Evolutionary conservation across 2,888 invertebrate genomes (phyloP).

Genomic region (Lepidocyrtinus sp.): DNA sequence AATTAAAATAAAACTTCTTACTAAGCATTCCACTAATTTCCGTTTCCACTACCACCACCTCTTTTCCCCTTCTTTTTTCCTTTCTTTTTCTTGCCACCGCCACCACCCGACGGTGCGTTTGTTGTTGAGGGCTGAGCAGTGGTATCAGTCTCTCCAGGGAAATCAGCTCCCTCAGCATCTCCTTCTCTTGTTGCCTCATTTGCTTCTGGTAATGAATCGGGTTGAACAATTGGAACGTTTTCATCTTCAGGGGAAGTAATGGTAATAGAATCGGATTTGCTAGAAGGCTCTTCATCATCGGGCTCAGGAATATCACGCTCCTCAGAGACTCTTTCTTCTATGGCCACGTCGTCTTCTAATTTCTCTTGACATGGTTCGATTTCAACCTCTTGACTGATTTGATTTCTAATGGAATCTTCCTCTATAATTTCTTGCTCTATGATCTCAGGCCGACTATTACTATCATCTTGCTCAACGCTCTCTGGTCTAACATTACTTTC

Average conservation of each 20-base stretch:
- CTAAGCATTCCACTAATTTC: constrained; percentile 45
- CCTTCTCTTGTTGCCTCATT: constrained; percentile 58
- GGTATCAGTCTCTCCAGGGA: constrained; percentile 74
- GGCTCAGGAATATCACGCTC: constrained; percentile 24
- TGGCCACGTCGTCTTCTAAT: neutral
- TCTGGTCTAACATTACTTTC: constrained; percentile 22
- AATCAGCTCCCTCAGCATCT: constrained; percentile 75
- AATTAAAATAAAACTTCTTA: constrained; percentile 47
- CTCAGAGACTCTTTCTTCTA: no score
- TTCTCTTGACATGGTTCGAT: no score
- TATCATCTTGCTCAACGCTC: constrained; percentile 17
- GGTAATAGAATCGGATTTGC: constrained; percentile 48
- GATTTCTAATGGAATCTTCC: no score
- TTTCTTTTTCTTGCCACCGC: constrained; percentile 75
- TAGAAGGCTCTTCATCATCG: constrained; percentile 48
- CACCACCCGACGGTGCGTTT: constrained; percentile 74
- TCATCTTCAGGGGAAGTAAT: constrained; percentile 50
- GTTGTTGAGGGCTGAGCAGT: constrained; percentile 74
- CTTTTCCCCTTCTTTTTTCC: constrained; percentile 74
- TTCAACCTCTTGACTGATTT: neutral
- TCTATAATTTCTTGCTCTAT: no score
- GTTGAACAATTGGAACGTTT: neutral
- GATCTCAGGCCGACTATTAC: constrained; percentile 10
- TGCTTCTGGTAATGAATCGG: neutral
- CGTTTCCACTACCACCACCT: constrained; percentile 65